These are phyloP conservation scores for Drosophila sechellia DNA, from an alignment of 1,140 invertebrate species.

Conservation along the genomic window DNA sequence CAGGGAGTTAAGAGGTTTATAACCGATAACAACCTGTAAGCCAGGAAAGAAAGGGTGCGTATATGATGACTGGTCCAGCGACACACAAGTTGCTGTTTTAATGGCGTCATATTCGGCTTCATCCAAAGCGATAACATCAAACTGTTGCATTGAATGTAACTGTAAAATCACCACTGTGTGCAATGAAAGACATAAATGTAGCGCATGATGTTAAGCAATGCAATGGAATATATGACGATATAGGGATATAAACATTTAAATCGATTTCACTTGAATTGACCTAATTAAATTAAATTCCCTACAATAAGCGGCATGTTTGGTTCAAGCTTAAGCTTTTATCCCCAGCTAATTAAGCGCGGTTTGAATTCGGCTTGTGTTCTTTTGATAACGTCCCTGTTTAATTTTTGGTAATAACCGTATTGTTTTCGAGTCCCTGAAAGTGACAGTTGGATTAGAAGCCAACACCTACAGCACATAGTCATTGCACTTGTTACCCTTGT, in stretches of 20 bases:
- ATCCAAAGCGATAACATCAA: constrained; percentile 11
- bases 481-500: constrained; percentile 7
- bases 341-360: too few species aligned
- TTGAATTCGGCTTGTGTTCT: too few species aligned
- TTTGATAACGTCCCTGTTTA: constrained; percentile 9
- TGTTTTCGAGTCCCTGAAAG: constrained; percentile 51
- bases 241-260: too few species aligned
- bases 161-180: constrained; percentile 5
- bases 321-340: too few species aligned
- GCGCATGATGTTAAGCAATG: constrained; percentile 7
- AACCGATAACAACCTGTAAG: constrained; percentile 51
- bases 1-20: constrained; percentile 48
- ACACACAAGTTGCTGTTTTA: constrained; percentile 35
- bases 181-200: background rate
- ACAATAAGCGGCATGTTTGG: too few species aligned
- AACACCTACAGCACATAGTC: background rate
- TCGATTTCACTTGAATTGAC: too few species aligned
- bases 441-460: constrained; percentile 69
- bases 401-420: constrained; percentile 70
- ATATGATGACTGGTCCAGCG: constrained; percentile 30
- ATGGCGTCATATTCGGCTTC: constrained; percentile 44
- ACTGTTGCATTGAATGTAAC: constrained; percentile 15
- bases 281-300: too few species aligned
- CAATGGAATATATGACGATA: background rate
- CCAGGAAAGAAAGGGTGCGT: constrained; percentile 12